Percentiles rank a stretch among this genome's conserved stretches.
phyloP scores from a whole-genome alignment of 2,888 invertebrate species.

The Phaonia tiefii region DNA sequence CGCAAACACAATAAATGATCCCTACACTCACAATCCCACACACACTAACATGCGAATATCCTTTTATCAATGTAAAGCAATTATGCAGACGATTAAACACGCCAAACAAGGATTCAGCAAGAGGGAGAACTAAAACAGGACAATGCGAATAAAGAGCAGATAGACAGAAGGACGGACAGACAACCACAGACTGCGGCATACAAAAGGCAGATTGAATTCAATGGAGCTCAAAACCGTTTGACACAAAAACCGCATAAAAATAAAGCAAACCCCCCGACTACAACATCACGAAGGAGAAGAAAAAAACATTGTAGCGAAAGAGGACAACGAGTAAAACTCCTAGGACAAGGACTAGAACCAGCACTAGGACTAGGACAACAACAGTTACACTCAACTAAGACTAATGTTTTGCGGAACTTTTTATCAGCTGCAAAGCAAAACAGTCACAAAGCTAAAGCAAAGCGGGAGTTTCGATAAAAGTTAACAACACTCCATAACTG shows the following conservation, averaged over 20 bases:
- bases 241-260: constrained; percentile 67
- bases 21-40: constrained; percentile 31
- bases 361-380: constrained; percentile 20
- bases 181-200: constrained; percentile 27
- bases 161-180: background rate
- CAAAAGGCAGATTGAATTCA: constrained; percentile 60
- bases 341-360: constrained; percentile 33
- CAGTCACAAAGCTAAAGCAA: constrained; percentile 68
- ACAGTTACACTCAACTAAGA: constrained; percentile 29
- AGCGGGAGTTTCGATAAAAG: constrained; percentile 20
- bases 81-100: constrained; percentile 79
- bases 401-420: constrained; percentile 70
- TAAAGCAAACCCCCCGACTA: constrained; percentile 55
- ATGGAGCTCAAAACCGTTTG: constrained; percentile 66
- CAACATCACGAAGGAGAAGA: constrained; percentile 30
- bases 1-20: constrained; percentile 51
- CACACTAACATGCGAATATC: constrained; percentile 34
- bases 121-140: constrained; percentile 34
- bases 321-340: constrained; percentile 63
- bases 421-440: constrained; percentile 79
- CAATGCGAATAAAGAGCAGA: constrained; percentile 20
- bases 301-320: constrained; percentile 45
- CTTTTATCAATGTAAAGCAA: constrained; percentile 71
- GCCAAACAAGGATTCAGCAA: constrained; percentile 65
- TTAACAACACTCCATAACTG: background rate